A percentile compares a stretch with the other conserved stretches of the same genome.
These are phyloP conservation scores for Heliconius nattereri DNA, from an alignment of 1,140 invertebrate genomes.

Conservation along the genomic window DNA sequence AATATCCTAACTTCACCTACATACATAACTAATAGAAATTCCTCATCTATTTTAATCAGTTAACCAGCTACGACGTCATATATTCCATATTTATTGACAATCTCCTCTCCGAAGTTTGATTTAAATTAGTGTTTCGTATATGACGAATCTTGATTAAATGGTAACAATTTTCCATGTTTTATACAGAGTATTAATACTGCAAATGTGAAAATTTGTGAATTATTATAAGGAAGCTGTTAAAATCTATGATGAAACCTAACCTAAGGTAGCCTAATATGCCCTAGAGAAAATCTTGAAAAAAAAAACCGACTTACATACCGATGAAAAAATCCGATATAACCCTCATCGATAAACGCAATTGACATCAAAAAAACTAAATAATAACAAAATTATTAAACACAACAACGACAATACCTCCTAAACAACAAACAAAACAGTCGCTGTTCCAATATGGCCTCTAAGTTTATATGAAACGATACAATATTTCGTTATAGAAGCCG, in stretches of 20 bases:
- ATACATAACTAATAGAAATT: background rate
- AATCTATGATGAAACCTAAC: no score
- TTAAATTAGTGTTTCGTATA: background rate
- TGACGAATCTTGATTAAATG: background rate
- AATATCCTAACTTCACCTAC: background rate
- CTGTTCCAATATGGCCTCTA: background rate
- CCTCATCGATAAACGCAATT: no score
- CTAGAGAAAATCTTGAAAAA: no score
- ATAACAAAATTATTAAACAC: background rate
- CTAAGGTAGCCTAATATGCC: no score
- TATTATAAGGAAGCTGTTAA: no score
- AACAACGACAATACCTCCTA: background rate
- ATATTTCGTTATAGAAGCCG: slow-evolving; percentile 3
- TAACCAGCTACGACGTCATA: background rate
- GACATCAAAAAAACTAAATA: no score
- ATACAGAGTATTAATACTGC: no score
- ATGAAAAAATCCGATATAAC: no score
- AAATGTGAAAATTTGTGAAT: no score
- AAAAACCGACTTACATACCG: no score
- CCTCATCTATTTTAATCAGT: slow-evolving; percentile 9
- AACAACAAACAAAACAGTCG: background rate
- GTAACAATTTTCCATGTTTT: background rate
- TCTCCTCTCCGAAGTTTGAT: slow-evolving; percentile 20
- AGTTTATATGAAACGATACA: slow-evolving; percentile 4
- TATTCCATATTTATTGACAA: slow-evolving; percentile 28